A percentile compares a stretch with the other conserved stretches of the same genome.
These are phyloP conservation scores for Sebastes matsubarae DNA, from an alignment of 2,797 vertebrate genomes.

Conservation along the genomic window DNA sequence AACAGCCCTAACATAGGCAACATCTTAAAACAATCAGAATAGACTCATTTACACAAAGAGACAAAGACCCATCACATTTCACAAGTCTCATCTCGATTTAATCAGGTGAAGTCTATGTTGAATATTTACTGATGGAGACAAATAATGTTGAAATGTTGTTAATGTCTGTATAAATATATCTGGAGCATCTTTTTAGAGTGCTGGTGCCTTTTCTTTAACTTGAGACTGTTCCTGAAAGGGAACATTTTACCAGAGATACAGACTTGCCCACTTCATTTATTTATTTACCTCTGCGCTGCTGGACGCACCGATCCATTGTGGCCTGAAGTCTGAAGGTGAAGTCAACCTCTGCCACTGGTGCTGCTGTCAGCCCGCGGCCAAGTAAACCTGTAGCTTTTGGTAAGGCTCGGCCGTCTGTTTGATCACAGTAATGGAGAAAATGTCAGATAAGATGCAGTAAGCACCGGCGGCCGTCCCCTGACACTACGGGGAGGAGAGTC, in stretches of 20 bases:
- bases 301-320: background rate
- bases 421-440: slow-evolving; percentile 54
- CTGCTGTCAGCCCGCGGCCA: slow-evolving; percentile 2
- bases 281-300: background rate
- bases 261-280: background rate
- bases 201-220: background rate
- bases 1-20: no score
- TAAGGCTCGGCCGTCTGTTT: slow-evolving; percentile 20
- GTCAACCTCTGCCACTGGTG: background rate
- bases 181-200: background rate
- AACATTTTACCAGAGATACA: background rate
- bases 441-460: slow-evolving; percentile 46
- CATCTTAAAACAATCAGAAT: no score
- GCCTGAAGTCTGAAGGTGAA: slow-evolving; percentile 17
- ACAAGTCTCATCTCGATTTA: background rate
- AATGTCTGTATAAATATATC: background rate
- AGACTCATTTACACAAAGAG: no score
- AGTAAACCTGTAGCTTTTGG: slow-evolving; percentile 25
- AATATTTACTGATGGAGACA: background rate
- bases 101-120: background rate
- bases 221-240: background rate
- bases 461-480: slow-evolving; percentile 33
- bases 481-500: background rate
- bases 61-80: background rate
- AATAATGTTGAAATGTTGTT: background rate